Evolutionary conservation across 64 coral and sea anemone species (phyloP).

Genomic region (Dendrophyllia cribrosa): DNA sequence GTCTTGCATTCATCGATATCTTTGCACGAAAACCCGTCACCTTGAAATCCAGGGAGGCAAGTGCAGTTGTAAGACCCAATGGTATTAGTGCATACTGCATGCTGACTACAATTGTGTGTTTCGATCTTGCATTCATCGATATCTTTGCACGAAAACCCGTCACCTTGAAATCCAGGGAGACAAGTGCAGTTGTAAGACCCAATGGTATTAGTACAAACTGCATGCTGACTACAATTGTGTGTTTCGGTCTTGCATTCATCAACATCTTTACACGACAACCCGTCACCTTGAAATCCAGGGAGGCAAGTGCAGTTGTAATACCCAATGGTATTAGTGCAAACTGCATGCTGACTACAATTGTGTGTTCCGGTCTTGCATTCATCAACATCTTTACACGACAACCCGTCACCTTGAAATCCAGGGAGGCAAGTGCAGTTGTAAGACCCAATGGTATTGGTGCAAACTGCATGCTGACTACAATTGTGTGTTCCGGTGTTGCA

Average conservation of each 20-base stretch:
- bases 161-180: neutral
- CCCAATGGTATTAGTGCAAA: neutral
- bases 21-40: neutral
- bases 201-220: neutral
- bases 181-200: slow-evolving; percentile 27
- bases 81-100: slow-evolving; percentile 1
- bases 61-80: slow-evolving; percentile 6
- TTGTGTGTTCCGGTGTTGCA: neutral
- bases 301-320: slow-evolving; percentile 4
- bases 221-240: neutral
- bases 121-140: neutral
- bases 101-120: neutral
- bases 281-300: neutral
- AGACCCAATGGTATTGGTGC: slow-evolving; percentile 1
- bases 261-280: neutral
- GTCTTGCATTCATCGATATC: slow-evolving; percentile 1
- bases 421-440: neutral
- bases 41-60: slow-evolving; percentile 3
- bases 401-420: neutral
- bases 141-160: neutral
- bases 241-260: neutral
- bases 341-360: neutral
- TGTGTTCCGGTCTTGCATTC: neutral
- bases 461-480: neutral
- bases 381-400: neutral